Conservation (phyloP, 2,113 vertebrate genomes). For the human (Homo sapiens) region GRCh38 chr4:91615501-91616000, state of each 20-base stretch:
- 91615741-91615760: neutral
- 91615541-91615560: neutral
- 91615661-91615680: neutral
- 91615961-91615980: neutral
- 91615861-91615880: neutral
- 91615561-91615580: neutral
- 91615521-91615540: neutral
- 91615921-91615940: neutral
- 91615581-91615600: neutral
- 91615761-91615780: neutral
- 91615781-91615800: neutral
- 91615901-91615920: neutral
- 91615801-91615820: neutral
- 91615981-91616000: neutral
- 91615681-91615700: neutral
- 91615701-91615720: neutral
- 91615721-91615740: neutral
- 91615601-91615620: neutral
- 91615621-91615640: neutral
- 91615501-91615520: neutral
- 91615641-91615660: neutral
- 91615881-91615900: neutral
- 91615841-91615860: neutral
- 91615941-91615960: neutral
- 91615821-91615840: neutral